phyloP scores from a whole-genome alignment of 2,113 vertebrate genomes.

The Nipponia nippon region DNA sequence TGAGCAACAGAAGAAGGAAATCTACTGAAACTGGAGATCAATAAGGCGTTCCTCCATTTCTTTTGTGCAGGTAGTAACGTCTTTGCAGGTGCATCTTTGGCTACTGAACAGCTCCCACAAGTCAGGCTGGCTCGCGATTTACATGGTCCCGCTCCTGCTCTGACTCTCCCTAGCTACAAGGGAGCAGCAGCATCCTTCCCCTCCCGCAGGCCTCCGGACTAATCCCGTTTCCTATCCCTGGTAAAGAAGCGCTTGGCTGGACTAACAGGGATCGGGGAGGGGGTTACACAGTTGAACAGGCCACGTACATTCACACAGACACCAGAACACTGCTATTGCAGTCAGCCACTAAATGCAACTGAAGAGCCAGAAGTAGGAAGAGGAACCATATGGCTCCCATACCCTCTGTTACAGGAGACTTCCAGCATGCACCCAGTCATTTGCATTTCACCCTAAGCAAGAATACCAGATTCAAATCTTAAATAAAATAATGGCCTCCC shows the following conservation, averaged over 20 bases:
- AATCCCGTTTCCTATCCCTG: background rate
- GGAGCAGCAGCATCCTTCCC: background rate
- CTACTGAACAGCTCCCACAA: background rate
- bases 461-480: background rate
- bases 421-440: background rate
- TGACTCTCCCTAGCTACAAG: rapidly evolving
- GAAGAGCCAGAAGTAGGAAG: background rate
- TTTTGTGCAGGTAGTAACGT: background rate
- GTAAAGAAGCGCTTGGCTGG: background rate
- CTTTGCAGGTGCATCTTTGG: background rate
- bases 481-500: background rate
- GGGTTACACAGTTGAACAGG: background rate
- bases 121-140: background rate
- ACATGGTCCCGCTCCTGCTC: rapidly evolving
- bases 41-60: background rate
- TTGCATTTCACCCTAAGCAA: background rate
- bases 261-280: background rate
- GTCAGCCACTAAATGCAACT: background rate
- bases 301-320: rapidly evolving
- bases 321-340: background rate
- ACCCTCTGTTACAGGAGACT: background rate
- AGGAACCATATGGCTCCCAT: rapidly evolving
- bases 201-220: rapidly evolving
- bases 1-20: background rate
- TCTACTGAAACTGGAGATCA: background rate